Conservation (phyloP, 1,140 invertebrate species). For the Heliconius melpomene region DNA sequence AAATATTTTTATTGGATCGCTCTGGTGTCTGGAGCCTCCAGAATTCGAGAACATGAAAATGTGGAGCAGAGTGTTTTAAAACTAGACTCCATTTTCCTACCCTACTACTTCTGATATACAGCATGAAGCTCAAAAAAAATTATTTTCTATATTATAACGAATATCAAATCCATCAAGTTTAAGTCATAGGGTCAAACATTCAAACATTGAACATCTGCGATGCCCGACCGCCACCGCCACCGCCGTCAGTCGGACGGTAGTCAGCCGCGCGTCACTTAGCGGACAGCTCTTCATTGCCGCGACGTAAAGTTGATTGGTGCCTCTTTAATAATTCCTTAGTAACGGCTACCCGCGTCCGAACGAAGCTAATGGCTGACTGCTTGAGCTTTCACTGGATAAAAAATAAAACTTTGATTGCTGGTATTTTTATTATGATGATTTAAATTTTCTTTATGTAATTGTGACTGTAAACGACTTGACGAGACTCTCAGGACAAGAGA, state of each 20-base stretch:
- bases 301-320: slow-evolving; percentile 67
- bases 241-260: slow-evolving; percentile 40
- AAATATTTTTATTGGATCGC: too few relatives aligned
- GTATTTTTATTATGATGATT: not conserved
- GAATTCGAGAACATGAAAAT: too few relatives aligned
- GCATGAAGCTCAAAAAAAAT: not conserved
- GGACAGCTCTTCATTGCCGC: slow-evolving; percentile 63
- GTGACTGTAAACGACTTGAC: too few relatives aligned
- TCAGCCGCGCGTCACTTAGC: slow-evolving; percentile 49
- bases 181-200: slow-evolving; percentile 46
- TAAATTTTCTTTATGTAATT: not conserved
- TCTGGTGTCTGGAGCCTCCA: too few relatives aligned
- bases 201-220: slow-evolving; percentile 37
- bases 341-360: slow-evolving; percentile 47
- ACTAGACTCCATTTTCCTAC: too few relatives aligned
- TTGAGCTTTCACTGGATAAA: slow-evolving; percentile 33
- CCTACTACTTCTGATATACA: too few relatives aligned
- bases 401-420: not conserved
- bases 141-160: not conserved
- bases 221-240: not conserved
- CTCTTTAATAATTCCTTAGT: slow-evolving; percentile 59
- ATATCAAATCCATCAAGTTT: not conserved
- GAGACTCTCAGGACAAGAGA: too few relatives aligned
- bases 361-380: slow-evolving; percentile 51
- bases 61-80: too few relatives aligned